Percentiles rank a stretch among this genome's conserved stretches.
Conservation (phyloP, 2,797 vertebrate species). For the Parauchenoglanis punctatus region DNA sequence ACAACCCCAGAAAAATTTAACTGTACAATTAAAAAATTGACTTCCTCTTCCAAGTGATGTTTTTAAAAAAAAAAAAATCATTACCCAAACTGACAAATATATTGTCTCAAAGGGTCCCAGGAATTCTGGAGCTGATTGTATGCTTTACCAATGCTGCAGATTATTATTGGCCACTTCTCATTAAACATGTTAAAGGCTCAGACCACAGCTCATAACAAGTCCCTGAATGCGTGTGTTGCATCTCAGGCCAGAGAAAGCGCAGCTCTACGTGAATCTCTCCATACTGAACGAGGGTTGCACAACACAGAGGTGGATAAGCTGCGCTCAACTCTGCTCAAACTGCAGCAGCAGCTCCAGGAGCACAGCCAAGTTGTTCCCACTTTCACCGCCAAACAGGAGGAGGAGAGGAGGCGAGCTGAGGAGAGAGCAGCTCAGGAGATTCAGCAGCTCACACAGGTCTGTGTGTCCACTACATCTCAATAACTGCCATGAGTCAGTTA, state of each 20-base stretch:
- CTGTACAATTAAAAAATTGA: background rate
- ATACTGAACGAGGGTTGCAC: conserved; percentile 61
- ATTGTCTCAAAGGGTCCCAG: background rate
- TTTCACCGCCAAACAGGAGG: conserved; percentile 62
- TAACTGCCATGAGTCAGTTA: background rate
- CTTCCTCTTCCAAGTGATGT: background rate
- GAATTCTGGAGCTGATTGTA: background rate
- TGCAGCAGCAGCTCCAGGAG: conserved; percentile 59
- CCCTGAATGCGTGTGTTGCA: background rate
- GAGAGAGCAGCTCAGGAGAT: conserved; percentile 68
- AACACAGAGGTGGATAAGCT: conserved; percentile 67
- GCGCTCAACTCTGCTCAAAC: conserved; percentile 53
- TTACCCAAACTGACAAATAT: background rate
- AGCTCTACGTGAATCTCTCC: conserved; percentile 69
- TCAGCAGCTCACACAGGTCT: conserved; percentile 69
- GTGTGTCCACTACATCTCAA: background rate
- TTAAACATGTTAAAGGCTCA: background rate
- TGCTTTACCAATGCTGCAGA: background rate
- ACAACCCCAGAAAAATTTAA: background rate
- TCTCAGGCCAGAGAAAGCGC: conserved; percentile 73
- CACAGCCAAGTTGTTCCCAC: conserved; percentile 52
- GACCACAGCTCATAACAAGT: background rate
- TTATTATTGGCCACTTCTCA: background rate
- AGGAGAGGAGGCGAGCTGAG: conserved; percentile 65
- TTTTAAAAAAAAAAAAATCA: background rate